Percentiles rank a stretch among this genome's conserved stretches.
Conservation (phyloP, 2,888 invertebrate genomes). For the Napeogenes sylphis region DNA sequence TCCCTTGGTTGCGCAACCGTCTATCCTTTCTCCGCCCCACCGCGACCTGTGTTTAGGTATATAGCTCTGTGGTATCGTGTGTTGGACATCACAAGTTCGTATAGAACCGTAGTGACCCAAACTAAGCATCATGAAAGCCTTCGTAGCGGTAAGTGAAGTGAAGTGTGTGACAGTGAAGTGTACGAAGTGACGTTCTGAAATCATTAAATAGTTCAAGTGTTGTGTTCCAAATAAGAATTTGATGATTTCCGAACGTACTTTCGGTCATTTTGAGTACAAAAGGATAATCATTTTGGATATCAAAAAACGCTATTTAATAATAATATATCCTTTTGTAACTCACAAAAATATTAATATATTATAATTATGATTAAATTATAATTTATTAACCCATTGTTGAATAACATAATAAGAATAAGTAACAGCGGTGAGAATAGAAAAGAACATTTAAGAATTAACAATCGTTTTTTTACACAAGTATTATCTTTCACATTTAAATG, state of each 20-base stretch:
- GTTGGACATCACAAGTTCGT: conserved; percentile 65
- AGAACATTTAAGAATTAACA: too few species aligned
- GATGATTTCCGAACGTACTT: conserved; percentile 36
- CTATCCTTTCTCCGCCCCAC: conserved; percentile 76
- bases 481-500: too few species aligned
- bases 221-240: conserved; percentile 17
- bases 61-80: conserved; percentile 61
- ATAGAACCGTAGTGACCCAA: conserved; percentile 69
- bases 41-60: conserved; percentile 56
- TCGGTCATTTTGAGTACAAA: conserved; percentile 10
- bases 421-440: too few species aligned
- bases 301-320: neutral
- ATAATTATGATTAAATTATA: neutral
- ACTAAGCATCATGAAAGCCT: conserved; percentile 74
- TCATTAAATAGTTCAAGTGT: conserved; percentile 43
- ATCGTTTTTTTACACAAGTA: too few species aligned
- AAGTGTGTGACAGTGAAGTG: conserved; percentile 44
- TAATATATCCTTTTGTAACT: neutral
- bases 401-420: too few species aligned
- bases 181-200: conserved; percentile 64
- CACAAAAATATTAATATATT: neutral
- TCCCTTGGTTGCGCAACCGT: conserved; percentile 71
- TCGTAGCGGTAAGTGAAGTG: conserved; percentile 76
- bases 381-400: too few species aligned
- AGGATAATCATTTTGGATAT: neutral